Percentiles rank a stretch among this genome's conserved stretches.
Evolutionary conservation across 2,888 invertebrate genomes (phyloP).

Genomic region (Hyalella azteca): DNA sequence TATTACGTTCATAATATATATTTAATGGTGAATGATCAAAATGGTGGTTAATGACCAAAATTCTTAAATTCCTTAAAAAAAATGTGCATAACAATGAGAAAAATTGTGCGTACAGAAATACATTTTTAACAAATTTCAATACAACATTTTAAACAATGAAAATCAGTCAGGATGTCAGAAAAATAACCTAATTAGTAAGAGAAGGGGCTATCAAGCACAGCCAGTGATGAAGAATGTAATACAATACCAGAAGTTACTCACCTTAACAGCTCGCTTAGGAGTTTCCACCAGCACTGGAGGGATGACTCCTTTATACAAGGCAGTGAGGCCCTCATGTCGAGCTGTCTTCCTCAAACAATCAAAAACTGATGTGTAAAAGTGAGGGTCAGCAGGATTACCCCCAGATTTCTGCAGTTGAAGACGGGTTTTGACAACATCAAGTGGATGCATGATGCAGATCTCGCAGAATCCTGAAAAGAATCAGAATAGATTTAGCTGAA

Average conservation of each 20-base stretch:
- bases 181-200: too few species aligned
- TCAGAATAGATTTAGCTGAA: too few species aligned
- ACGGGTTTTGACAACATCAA: slow-evolving; percentile 91
- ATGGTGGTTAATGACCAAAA: too few species aligned
- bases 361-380: slow-evolving; percentile 75
- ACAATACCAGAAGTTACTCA: slow-evolving; percentile 60
- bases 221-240: neutral
- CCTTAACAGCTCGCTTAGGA: slow-evolving; percentile 90
- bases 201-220: too few species aligned
- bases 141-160: too few species aligned
- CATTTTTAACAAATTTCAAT: too few species aligned
- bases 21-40: too few species aligned
- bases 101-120: too few species aligned
- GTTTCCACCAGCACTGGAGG: slow-evolving; percentile 94
- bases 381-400: slow-evolving; percentile 65
- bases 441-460: slow-evolving; percentile 94
- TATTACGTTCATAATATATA: too few species aligned
- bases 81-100: too few species aligned
- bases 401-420: slow-evolving; percentile 75
- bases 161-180: too few species aligned
- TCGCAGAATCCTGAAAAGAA: slow-evolving; percentile 76
- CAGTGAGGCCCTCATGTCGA: slow-evolving; percentile 78
- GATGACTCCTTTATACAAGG: slow-evolving; percentile 92
- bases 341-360: slow-evolving; percentile 93
- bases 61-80: too few species aligned